Base-by-base conservation (phyloP, 2,888 invertebrate species). In the Prenolepis imparis region DNA sequence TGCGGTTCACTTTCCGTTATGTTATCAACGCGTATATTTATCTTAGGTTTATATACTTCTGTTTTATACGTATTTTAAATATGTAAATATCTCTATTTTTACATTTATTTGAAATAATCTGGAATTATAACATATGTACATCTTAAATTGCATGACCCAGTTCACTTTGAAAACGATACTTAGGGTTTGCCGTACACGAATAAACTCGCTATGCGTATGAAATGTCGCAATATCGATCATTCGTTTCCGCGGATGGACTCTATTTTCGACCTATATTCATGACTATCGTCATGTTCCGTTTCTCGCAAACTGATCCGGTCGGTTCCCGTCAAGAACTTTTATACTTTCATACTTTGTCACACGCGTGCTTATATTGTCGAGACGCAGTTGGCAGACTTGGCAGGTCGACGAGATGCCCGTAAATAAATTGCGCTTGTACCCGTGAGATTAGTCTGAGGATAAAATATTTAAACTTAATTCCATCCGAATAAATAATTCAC, bases 391-490 rank as follows among this genome's bases (percentile, higher is more conserved):
- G 24, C 67, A 24, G 61, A 63, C 21, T 68, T 32, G 24, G 59
- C 61, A 11, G 15, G 44, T 70, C 72, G 82, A 52, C 82, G 36
- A 68, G 75, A 44, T 64, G 41, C 32, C 59, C 55, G 44, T 75
- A 84, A 88, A 87, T 87, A 90, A 90, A 82, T 84, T 86, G 83
- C 44, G 55, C 68, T n/a, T n/a, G 74, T 74, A 84, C 83, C 74
- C 78, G 48, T 41, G 86, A 87, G 89, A 91, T 91, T 90, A 87
- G 89, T 72, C 74, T 77, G 81, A 48, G 63, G 83, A 89, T 92
- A 82, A 91, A 91, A 91, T 89, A 92, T 91, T 91, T 86, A 91
- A 91, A 90, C 90, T 89, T 91, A 91, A 92, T 92, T 89, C 88
- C 89, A 88, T 87, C 83, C 85, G 57, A 84, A 85, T 91, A 87